phyloP scores from a whole-genome alignment of 2,113 vertebrate genomes.

The Abramis brama region DNA sequence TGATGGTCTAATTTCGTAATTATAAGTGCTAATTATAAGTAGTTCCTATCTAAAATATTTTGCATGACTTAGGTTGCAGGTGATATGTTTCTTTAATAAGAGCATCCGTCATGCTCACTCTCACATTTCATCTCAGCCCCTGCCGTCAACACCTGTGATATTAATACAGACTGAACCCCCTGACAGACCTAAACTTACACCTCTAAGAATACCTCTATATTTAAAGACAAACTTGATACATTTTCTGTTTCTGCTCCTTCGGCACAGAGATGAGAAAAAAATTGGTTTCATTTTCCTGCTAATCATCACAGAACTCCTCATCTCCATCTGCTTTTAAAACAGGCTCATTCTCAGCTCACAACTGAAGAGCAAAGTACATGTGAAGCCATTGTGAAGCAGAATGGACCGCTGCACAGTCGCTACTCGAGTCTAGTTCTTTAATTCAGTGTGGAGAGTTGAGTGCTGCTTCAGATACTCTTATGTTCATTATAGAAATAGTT shows the following conservation, averaged over 20 bases:
- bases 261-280: slow-evolving; percentile 5
- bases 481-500: background rate
- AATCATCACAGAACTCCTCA: background rate
- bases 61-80: background rate
- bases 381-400: slow-evolving; percentile 3
- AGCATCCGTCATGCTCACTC: background rate
- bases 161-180: background rate
- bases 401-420: background rate
- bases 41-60: background rate
- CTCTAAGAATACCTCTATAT: slow-evolving; percentile 10
- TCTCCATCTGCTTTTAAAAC: background rate
- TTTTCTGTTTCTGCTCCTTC: slow-evolving; percentile 19
- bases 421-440: background rate
- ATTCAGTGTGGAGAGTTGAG: background rate
- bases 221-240: background rate
- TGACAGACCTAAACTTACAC: background rate
- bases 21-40: background rate
- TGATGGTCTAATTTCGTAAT: background rate
- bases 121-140: background rate
- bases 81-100: slow-evolving; percentile 1
- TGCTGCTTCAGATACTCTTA: background rate
- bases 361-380: slow-evolving; percentile 8
- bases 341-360: background rate
- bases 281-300: slow-evolving; percentile 32
- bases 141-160: slow-evolving; percentile 28